Evolutionary conservation across 2,113 vertebrate genomes (phyloP).

Genomic region (Forbesichthys papilliferus): DNA sequence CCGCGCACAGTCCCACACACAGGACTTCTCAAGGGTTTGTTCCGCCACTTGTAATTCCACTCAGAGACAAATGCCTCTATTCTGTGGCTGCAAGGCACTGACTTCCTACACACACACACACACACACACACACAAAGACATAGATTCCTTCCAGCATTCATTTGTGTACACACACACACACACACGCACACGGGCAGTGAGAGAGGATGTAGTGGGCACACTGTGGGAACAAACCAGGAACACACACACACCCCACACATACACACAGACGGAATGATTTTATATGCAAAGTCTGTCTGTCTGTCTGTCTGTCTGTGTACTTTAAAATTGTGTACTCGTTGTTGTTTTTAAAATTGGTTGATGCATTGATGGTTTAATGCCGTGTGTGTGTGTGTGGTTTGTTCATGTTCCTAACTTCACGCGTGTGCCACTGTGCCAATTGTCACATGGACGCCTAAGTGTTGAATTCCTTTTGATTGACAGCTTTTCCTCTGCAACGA

Average conservation of each 20-base stretch:
- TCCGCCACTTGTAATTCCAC: constrained; percentile 74
- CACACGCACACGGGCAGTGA: constrained; percentile 13
- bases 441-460: neutral
- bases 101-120: constrained; percentile 43
- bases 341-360: too few species aligned
- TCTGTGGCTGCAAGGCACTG: constrained; percentile 41
- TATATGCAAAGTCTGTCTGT: neutral
- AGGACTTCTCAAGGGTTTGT: constrained; percentile 62
- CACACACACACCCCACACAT: neutral
- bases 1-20: neutral
- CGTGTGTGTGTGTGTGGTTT: neutral
- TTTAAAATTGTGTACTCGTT: neutral
- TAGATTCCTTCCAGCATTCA: too few species aligned
- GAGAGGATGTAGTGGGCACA: too few species aligned
- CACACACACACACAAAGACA: constrained; percentile 15
- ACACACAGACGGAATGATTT: neutral
- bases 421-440: too few species aligned
- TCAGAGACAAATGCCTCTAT: constrained; percentile 70
- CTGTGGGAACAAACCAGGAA: too few species aligned
- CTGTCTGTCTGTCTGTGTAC: neutral
- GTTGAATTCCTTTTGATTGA: constrained; percentile 60
- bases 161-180: neutral
- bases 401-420: too few species aligned
- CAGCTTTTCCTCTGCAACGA: constrained; percentile 41
- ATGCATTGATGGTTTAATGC: too few species aligned